Evolutionary conservation across 2,797 vertebrate genomes (phyloP), one percentile per base, ranked within the genome.

Genomic region (Protosalanx chinensis): DNA sequence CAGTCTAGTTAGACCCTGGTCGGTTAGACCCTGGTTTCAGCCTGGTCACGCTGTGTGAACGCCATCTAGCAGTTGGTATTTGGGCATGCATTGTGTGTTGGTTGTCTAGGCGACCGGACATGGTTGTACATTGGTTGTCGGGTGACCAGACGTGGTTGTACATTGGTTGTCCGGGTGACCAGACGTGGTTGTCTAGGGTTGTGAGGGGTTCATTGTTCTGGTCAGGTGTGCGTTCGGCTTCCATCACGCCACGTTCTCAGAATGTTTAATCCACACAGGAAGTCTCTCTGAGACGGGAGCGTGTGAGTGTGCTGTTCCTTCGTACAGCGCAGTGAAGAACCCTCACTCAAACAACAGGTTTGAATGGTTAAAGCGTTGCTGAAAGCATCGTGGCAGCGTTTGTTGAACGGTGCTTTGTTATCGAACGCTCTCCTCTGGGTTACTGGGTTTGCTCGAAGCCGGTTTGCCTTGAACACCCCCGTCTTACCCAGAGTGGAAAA

Each of bases 241-340:
- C 66, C 82, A 85, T 72, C 75, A 79, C 71, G 63, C 83, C 80
- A 68, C 33, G 51, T 76, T 76, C 81, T 75, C 62, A 78, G 70
- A 85, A 84, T 79, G 77, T 81, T 81, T 82, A 86, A 89, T 86
- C 85, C 82, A 67, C 71, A 20, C 64, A 68, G 87, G 85, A 87
- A 86, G 84, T 76, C 79, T 81, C 71, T 77, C 73, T n/a, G 37
- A 7, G 35, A 46, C 63, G 29, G 35, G 53, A 66, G 37, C 66
- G 60, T 79, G 74, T 37, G 20, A 35, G 5, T 66, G 62, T 49
- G 37, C 68, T 76, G 18, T 51, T 27, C 67, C 57, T 67, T 15
- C 37, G 57, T 67, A 30, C 20, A 65, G 35, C 35, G 8, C 35
- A 37, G 35, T 37, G 35, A 37, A 7, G 35, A 37, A 37, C 35